Evolutionary conservation across 2,797 vertebrate species (phyloP).

Genomic region (Telmatherina bonti): DNA sequence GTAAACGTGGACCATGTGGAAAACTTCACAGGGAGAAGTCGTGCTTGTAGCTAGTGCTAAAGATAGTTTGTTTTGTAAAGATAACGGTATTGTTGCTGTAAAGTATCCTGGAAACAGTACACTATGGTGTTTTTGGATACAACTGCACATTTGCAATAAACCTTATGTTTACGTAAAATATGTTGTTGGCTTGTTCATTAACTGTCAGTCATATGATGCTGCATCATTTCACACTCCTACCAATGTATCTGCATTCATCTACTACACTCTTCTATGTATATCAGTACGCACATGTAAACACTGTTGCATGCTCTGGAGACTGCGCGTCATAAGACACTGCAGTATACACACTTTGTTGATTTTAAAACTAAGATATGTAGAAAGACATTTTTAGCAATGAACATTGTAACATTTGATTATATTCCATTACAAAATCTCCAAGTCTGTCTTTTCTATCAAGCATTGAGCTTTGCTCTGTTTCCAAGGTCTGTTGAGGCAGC

Average conservation of each 20-base stretch:
- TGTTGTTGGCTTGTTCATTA: conserved; percentile 27
- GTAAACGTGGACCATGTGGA: conserved; percentile 83
- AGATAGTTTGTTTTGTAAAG: conserved; percentile 76
- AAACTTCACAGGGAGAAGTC: conserved; percentile 78
- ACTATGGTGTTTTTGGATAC: conserved; percentile 82
- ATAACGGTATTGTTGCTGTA: conserved; percentile 83
- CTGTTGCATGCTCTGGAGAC: neutral
- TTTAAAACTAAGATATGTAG: neutral
- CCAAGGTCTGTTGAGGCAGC: conserved; percentile 8
- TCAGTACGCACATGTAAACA: too few species aligned
- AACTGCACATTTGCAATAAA: conserved; percentile 89
- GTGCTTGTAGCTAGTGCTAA: conserved; percentile 62
- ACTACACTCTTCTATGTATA: neutral
- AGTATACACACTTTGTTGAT: neutral
- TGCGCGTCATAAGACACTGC: neutral
- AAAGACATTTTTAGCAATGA: too few species aligned
- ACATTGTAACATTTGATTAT: neutral
- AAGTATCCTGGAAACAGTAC: conserved; percentile 79
- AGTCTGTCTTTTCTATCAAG: too few species aligned
- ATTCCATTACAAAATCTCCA: too few species aligned
- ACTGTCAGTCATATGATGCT: neutral
- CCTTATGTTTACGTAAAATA: conserved; percentile 85
- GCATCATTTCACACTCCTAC: neutral
- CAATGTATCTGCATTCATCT: neutral
- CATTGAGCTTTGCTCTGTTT: conserved; percentile 36